phyloP scores from a whole-genome alignment of 2,797 vertebrate species.

The Rousettus madagascariensis region DNA sequence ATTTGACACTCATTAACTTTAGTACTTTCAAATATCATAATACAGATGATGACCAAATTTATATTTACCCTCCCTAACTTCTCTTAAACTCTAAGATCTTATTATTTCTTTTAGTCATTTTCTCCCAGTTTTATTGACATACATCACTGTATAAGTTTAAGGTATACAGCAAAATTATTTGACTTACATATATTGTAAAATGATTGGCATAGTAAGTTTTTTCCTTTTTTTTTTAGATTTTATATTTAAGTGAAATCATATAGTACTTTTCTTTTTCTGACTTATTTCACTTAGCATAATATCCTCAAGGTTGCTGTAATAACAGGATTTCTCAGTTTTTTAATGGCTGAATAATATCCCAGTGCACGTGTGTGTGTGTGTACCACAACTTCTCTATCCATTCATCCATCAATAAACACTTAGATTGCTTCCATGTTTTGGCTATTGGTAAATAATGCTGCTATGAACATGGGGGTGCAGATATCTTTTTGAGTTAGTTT shows the following conservation, averaged over 20 bases:
- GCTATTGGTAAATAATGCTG: background rate
- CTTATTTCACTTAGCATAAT: background rate
- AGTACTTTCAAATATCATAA: conserved; percentile 18
- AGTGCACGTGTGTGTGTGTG: background rate
- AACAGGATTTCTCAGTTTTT: background rate
- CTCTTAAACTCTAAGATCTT: background rate
- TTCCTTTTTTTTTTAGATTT: background rate
- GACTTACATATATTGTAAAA: background rate
- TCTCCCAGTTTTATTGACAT: background rate
- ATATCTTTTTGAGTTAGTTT: background rate
- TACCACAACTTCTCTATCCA: background rate
- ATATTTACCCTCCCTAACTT: background rate
- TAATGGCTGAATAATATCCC: background rate
- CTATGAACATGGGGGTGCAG: background rate
- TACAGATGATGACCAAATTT: background rate
- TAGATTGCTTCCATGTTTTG: background rate
- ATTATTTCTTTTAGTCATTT: background rate
- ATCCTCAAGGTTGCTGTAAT: background rate
- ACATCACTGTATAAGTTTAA: background rate
- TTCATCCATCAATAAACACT: background rate
- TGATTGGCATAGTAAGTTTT: background rate
- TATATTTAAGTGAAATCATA: background rate
- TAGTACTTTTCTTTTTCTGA: background rate
- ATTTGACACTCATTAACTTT: background rate
- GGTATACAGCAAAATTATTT: background rate